A percentile compares a stretch with the other conserved stretches of the same genome.
Conservation (phyloP, 2,113 vertebrate genomes). For the Hydrochoerus hydrochaeris region DNA sequence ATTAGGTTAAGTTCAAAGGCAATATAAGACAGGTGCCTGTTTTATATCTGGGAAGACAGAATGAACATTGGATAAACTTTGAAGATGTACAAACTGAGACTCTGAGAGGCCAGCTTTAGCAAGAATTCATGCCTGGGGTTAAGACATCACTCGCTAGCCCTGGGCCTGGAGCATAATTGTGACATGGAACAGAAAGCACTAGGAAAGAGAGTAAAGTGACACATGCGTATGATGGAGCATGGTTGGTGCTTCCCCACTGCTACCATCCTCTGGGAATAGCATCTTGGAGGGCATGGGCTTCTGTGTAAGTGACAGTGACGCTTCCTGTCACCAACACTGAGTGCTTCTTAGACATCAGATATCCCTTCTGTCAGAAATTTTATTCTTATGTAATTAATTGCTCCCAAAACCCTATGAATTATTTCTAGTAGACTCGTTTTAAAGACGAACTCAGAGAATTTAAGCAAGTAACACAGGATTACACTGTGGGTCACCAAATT, state of each 20-base stretch:
- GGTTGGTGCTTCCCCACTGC: neutral
- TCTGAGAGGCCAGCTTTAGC: neutral
- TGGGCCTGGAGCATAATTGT: no score
- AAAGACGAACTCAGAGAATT: neutral
- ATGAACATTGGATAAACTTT: neutral
- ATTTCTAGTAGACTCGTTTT: neutral
- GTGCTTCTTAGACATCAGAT: neutral
- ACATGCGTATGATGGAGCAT: neutral
- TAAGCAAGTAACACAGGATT: neutral
- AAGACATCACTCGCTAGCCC: neutral
- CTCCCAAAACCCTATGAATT: neutral
- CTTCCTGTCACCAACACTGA: neutral
- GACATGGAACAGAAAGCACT: neutral
- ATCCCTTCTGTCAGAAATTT: neutral
- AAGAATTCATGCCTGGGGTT: neutral
- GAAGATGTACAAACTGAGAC: neutral
- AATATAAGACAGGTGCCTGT: neutral
- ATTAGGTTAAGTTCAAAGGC: neutral
- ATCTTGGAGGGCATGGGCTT: rapidly evolving
- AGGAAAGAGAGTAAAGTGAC: neutral
- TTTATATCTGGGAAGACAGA: neutral
- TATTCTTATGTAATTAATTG: neutral
- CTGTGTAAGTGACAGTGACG: neutral
- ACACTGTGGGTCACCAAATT: neutral
- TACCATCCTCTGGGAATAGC: neutral